Conservation (phyloP, 64 coral and sea anemone genomes). For the Pocillopora damicornis region DNA sequence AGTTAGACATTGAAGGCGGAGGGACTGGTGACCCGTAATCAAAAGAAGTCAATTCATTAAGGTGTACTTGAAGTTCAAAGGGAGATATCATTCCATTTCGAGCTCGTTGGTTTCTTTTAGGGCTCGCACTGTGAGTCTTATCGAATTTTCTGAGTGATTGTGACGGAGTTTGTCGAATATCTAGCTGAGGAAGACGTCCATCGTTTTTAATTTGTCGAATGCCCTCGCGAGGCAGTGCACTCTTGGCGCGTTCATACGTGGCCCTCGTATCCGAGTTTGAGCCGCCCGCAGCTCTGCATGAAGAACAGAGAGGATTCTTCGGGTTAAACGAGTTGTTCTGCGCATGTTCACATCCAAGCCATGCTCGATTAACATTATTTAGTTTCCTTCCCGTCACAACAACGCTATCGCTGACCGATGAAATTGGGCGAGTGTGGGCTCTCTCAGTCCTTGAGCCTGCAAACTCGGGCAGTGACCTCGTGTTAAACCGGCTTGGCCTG, state of each 20-base stretch:
- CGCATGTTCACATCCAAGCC: neutral
- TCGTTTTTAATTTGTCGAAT: neutral
- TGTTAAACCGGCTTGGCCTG: neutral
- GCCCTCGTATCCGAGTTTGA: neutral
- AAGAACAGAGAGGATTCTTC: neutral
- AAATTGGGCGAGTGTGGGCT: neutral
- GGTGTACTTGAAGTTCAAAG: slow-evolving; percentile 7
- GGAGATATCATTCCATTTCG: slow-evolving; percentile 8
- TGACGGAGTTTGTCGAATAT: neutral
- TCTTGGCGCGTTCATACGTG: neutral
- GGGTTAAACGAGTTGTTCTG: neutral
- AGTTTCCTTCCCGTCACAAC: slow-evolving; percentile 4
- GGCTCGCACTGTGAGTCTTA: neutral
- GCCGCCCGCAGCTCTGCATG: neutral
- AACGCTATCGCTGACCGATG: slow-evolving; percentile 14
- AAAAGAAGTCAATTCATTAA: slow-evolving; percentile 1
- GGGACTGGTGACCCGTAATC: slow-evolving; percentile 31
- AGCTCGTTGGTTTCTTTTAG: neutral
- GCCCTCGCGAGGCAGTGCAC: neutral
- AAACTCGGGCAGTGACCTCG: neutral
- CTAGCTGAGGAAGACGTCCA: neutral
- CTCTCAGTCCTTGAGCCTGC: neutral
- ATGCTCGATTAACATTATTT: neutral
- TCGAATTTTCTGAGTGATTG: neutral
- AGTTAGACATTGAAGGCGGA: slow-evolving; percentile 28